Conservation (phyloP, 1,140 invertebrate genomes). For the Caerostris extrusa region DNA sequence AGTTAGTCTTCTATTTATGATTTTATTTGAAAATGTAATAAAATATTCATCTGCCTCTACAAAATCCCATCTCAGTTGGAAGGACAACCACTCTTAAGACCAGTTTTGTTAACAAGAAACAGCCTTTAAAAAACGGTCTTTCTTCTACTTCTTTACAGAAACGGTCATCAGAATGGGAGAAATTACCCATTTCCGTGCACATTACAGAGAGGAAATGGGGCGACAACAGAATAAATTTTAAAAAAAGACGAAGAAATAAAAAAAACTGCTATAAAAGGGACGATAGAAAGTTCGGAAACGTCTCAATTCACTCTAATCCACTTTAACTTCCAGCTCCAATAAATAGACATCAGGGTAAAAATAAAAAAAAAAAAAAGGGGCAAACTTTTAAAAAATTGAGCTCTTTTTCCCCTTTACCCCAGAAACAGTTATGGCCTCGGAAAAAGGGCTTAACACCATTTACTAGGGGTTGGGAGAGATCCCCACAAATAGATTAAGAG, state of each 20-base stretch:
- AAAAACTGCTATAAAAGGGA: neutral
- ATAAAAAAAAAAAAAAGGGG: neutral
- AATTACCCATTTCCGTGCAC: neutral
- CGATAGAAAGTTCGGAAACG: conserved; percentile 51
- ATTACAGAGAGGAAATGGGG: neutral
- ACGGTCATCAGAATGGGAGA: too few relatives aligned
- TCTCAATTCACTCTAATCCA: conserved; percentile 68
- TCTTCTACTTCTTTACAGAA: too few relatives aligned
- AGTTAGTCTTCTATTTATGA: too few relatives aligned
- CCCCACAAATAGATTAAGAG: conserved; percentile 54
- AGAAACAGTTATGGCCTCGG: conserved; percentile 60
- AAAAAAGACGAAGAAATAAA: neutral
- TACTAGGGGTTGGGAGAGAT: conserved; percentile 19
- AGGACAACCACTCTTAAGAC: neutral
- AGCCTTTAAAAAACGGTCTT: too few relatives aligned
- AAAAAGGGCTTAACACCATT: conserved; percentile 66
- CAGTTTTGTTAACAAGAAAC: neutral
- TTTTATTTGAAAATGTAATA: too few relatives aligned
- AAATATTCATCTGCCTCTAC: too few relatives aligned
- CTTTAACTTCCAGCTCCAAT: conserved; percentile 45
- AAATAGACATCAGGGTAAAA: neutral
- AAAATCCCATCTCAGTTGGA: too few relatives aligned
- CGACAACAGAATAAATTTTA: neutral
- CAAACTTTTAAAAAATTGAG: conserved; percentile 47
- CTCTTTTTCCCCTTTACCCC: conserved; percentile 3